Evolutionary conservation across 2,113 vertebrate genomes (phyloP), one percentile per base, ranked within the genome.

Genomic region (Numenius arquata): DNA sequence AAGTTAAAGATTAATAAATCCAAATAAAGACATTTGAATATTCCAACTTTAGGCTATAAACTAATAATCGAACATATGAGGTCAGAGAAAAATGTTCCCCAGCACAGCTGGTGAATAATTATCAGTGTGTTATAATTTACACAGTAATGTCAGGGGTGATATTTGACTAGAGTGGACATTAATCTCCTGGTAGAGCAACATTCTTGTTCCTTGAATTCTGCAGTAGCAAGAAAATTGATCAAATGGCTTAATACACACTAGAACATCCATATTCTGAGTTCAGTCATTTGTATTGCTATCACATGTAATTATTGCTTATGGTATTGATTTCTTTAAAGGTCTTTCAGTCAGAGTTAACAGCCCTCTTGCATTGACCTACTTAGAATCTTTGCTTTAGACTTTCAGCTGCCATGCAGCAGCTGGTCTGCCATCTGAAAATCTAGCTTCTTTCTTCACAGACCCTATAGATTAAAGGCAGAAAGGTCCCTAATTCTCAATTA

Each of bases 401-500:
- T 52, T 65, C 36, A 2, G 78, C 41, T 90, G 75, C 88, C 53
- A 30, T 20, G 56, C 52, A 89, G 67, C 38, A 81, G 61, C 81
- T 81, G 50, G 27, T 2, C 2, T 68, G 62, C 58, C 76, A 53
- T 30, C 74, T 93, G 90, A 94, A 92, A 89, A 92, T 87, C 73
- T 72, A 92, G 27, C 77, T 61, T 7, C 77, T 78, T 82, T 91
- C 66, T 78, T 81, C 68, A 30, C 34, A 71, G 65, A 59, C 55
- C 47, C 27, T 48, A 53, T 10, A 52, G 88, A 92, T 85, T 90
- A 90, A 85, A 78, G 63, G 71, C 77, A 94, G 74, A 70, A 85
- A 96, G 67, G 58, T 85, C 85, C 52, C 55, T n/a, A 85, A 77
- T 70, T 96, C 91, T 96, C 91, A 70, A 36, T 95, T 95, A 88